Percentiles rank a stretch among this genome's conserved stretches.
Conservation (phyloP, 1,140 invertebrate species). For the Mycetomoellerius zeteki region DNA sequence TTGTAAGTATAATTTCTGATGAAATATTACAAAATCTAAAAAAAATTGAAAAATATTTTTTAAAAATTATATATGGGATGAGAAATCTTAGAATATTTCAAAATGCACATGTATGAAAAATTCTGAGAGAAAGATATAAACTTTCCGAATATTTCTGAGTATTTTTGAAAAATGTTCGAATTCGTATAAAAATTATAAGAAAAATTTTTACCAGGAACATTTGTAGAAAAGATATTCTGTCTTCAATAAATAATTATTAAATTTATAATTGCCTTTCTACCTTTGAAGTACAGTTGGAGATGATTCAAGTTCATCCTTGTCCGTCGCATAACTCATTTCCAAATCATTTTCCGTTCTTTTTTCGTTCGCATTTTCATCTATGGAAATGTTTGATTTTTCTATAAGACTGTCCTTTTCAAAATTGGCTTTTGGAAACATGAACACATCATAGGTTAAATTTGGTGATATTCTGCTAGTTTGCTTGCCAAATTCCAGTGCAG, state of each 20-base stretch:
- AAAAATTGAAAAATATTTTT: too few relatives aligned
- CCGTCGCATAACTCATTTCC: neutral
- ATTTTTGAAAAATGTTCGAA: too few relatives aligned
- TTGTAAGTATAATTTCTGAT: too few relatives aligned
- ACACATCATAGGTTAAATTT: slow-evolving; percentile 75
- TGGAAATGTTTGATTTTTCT: neutral
- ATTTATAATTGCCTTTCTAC: slow-evolving; percentile 11
- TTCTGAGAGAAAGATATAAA: too few relatives aligned
- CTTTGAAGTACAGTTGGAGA: slow-evolving; percentile 2
- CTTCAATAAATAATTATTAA: slow-evolving; percentile 3
- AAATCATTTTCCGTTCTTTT: neutral
- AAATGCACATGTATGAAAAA: too few relatives aligned
- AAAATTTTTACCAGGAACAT: too few relatives aligned
- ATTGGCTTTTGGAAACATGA: slow-evolving; percentile 78
- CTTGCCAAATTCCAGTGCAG: neutral
- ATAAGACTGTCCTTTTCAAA: slow-evolving; percentile 6
- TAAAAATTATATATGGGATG: too few relatives aligned
- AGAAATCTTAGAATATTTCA: too few relatives aligned
- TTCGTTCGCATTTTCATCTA: neutral
- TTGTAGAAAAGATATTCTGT: neutral
- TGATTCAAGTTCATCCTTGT: neutral
- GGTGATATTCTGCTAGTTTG: slow-evolving; percentile 77
- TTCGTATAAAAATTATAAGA: too few relatives aligned
- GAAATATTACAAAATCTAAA: too few relatives aligned
- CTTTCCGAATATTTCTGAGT: too few relatives aligned